These are phyloP conservation scores for Tympanoctomys barrerae DNA, from an alignment of 2,797 vertebrate species.

Conservation along the genomic window DNA sequence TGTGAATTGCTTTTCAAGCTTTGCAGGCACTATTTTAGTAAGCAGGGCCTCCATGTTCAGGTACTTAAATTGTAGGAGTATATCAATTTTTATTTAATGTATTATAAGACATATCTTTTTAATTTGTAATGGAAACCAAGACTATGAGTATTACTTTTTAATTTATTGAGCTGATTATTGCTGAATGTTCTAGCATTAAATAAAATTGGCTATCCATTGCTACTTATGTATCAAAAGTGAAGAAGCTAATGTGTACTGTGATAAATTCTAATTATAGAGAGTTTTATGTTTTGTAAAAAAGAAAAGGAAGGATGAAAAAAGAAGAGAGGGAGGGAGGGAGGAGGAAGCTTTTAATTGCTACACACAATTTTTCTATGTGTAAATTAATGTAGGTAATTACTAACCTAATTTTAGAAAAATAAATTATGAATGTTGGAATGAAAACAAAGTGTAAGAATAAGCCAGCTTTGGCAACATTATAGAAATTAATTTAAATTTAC, in stretches of 20 bases:
- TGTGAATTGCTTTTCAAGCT: conserved; percentile 24
- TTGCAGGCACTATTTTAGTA: not conserved
- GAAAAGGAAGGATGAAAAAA: not conserved
- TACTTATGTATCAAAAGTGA: not conserved
- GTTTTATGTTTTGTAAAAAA: conserved; percentile 14
- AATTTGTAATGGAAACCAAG: conserved; percentile 20
- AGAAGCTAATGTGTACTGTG: not conserved
- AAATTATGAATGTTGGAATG: conserved; percentile 59
- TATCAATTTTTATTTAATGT: conserved; percentile 33
- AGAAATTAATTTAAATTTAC: conserved; percentile 68
- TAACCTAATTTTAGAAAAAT: conserved; percentile 68
- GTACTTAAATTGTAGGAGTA: not conserved
- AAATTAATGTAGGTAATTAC: conserved; percentile 62
- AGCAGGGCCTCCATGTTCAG: not conserved
- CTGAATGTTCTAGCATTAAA: conserved; percentile 34
- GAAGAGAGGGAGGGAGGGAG: not conserved
- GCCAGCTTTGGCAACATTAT: conserved; percentile 17
- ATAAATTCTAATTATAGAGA: conserved; percentile 8
- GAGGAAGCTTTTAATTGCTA: not conserved
- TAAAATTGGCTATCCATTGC: conserved; percentile 24
- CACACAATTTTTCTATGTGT: conserved; percentile 42
- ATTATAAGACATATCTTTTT: conserved; percentile 29
- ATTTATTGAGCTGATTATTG: conserved; percentile 21
- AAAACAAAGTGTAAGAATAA: conserved; percentile 71
- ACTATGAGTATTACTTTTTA: conserved; percentile 12